Evolutionary conservation across 2,888 invertebrate genomes (phyloP).

Genomic region (Lasioglossum zephyrum): DNA sequence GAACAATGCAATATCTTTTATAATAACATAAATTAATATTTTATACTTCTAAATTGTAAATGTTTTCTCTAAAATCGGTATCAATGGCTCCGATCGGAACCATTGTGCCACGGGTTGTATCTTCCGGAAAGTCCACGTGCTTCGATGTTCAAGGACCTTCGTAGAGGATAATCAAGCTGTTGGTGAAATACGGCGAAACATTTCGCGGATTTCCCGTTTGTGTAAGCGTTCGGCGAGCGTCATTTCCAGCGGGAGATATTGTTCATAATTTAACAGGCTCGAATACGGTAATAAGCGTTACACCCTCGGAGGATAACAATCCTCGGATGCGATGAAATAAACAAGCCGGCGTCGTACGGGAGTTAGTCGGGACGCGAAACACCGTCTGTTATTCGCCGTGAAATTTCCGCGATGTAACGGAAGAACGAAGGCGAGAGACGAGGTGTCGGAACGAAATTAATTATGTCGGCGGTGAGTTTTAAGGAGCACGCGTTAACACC

Average conservation of each 20-base stretch:
- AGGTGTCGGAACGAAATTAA: neutral
- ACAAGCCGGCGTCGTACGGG: neutral
- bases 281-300: neutral
- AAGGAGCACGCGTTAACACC: constrained; percentile 5
- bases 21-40: no score
- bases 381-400: neutral
- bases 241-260: neutral
- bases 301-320: neutral
- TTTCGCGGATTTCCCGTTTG: neutral
- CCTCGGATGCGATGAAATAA: neutral
- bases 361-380: neutral
- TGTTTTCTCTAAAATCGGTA: no score
- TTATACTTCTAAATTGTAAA: no score
- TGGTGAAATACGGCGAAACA: neutral
- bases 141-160: no score
- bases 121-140: no score
- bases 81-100: no score
- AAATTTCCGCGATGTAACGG: neutral
- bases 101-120: no score
- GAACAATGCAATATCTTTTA: no score
- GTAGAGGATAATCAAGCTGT: neutral
- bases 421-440: neutral
- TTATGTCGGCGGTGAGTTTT: neutral
- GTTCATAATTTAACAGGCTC: neutral
- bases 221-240: neutral